A percentile compares a stretch with the other conserved stretches of the same genome.
phyloP scores from a whole-genome alignment of 2,888 invertebrate species.

The Hirtodrosophila alboralis region DNA sequence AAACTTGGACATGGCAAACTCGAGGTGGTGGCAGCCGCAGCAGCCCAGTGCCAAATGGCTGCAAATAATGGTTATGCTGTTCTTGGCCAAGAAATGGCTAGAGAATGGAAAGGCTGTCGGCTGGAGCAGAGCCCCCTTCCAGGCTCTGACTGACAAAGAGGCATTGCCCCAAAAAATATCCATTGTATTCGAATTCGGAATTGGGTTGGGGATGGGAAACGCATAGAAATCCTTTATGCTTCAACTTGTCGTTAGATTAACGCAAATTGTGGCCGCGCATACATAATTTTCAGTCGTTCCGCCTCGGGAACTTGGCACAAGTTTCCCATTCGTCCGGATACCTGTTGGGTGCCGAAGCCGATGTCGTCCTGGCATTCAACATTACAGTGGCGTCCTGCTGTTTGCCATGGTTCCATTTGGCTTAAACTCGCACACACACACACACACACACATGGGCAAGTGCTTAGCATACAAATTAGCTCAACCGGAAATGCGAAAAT shows the following conservation, averaged over 20 bases:
- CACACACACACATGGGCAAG: constrained; percentile 24
- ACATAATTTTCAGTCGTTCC: constrained; percentile 48
- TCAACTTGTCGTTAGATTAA: constrained; percentile 78
- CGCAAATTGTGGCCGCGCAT: constrained; percentile 77
- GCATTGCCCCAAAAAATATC: constrained; percentile 29
- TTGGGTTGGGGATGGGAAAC: no score
- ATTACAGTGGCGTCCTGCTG: constrained; percentile 25
- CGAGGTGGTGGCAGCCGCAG: no score
- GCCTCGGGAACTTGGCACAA: constrained; percentile 32
- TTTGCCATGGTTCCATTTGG: constrained; percentile 10
- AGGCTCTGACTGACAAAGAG: constrained; percentile 14
- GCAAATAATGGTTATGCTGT: constrained; percentile 67
- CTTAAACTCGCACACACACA: constrained; percentile 10
- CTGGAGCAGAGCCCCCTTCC: constrained; percentile 8
- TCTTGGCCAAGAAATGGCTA: constrained; percentile 16
- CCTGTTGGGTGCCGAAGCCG: constrained; percentile 60
- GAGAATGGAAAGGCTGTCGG: constrained; percentile 18
- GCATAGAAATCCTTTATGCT: constrained; percentile 77
- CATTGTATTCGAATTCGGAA: constrained; percentile 44
- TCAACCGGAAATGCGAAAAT: constrained; percentile 70
- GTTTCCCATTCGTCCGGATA: constrained; percentile 35
- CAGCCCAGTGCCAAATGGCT: constrained; percentile 68
- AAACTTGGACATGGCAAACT: constrained; percentile 38
- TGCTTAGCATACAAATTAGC: constrained; percentile 80
- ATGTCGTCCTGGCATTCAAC: constrained; percentile 17